These are phyloP conservation scores for Lanius ludovicianus DNA, from an alignment of 2,113 vertebrate species.

Conservation along the genomic window DNA sequence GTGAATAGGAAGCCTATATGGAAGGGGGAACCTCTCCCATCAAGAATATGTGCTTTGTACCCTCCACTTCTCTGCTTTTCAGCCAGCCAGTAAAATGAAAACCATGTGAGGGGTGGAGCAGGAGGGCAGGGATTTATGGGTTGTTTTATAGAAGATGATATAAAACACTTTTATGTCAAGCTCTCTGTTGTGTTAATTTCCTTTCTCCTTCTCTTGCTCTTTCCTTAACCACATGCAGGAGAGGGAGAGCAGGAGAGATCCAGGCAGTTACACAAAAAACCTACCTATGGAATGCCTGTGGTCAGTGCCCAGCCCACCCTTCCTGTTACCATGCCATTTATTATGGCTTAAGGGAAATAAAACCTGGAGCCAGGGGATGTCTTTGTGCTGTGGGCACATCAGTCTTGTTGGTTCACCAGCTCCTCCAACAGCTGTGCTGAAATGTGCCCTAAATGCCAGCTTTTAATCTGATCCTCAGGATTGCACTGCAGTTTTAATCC, in stretches of 20 bases:
- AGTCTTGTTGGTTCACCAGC: background rate
- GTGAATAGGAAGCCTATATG: background rate
- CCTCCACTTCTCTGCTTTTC: background rate
- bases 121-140: slow-evolving; percentile 55
- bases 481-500: background rate
- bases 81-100: slow-evolving; percentile 37
- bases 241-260: background rate
- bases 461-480: background rate
- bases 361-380: background rate
- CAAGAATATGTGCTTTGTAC: slow-evolving; percentile 6
- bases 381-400: background rate
- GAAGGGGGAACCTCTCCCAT: slow-evolving; percentile 25
- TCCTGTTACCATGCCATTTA: background rate
- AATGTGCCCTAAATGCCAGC: background rate
- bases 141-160: slow-evolving; percentile 56
- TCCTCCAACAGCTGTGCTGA: background rate
- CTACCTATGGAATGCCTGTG: background rate
- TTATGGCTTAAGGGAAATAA: background rate
- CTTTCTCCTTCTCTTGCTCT: slow-evolving; percentile 12
- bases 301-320: background rate
- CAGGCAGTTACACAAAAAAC: background rate
- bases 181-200: slow-evolving; percentile 51
- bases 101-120: slow-evolving; percentile 54
- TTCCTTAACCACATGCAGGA: background rate
- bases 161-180: slow-evolving; percentile 50